phyloP scores from a whole-genome alignment of 2,888 invertebrate species.

The Mactromeris polynyma region DNA sequence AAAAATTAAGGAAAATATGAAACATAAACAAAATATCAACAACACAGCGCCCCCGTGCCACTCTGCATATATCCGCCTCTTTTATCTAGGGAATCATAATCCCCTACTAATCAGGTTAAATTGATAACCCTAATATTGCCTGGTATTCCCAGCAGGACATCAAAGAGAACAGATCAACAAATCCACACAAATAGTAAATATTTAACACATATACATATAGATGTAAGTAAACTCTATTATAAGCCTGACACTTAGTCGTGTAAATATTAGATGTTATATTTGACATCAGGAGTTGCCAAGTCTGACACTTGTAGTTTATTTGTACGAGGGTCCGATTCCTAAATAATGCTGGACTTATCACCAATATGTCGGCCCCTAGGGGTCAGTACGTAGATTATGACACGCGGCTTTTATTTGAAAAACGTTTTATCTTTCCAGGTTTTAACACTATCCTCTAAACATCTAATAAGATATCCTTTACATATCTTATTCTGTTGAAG shows the following conservation, averaged over 20 bases:
- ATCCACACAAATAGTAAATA: background rate
- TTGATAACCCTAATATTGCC: constrained; percentile 8
- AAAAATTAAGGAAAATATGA: background rate
- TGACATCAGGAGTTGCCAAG: background rate
- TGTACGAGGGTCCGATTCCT: background rate
- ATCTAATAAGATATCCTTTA: too few species aligned
- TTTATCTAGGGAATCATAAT: background rate
- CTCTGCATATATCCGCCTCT: background rate
- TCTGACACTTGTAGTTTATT: constrained; percentile 11
- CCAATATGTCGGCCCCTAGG: background rate
- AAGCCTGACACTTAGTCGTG: background rate
- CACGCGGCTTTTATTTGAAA: background rate
- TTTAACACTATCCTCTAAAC: too few species aligned
- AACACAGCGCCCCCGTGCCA: background rate
- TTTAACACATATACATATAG: background rate
- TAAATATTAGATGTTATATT: constrained; percentile 16
- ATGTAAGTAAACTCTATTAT: background rate
- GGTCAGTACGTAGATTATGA: background rate
- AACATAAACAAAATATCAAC: background rate
- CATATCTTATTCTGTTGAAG: too few species aligned
- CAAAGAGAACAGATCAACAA: constrained; percentile 7
- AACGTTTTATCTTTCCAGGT: background rate
- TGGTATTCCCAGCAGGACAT: background rate
- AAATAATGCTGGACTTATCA: background rate
- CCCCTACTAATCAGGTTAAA: background rate